Conservation (phyloP, 37 sponge, comb jelly and placozoan species). For the Chondrosia reniformis region DNA sequence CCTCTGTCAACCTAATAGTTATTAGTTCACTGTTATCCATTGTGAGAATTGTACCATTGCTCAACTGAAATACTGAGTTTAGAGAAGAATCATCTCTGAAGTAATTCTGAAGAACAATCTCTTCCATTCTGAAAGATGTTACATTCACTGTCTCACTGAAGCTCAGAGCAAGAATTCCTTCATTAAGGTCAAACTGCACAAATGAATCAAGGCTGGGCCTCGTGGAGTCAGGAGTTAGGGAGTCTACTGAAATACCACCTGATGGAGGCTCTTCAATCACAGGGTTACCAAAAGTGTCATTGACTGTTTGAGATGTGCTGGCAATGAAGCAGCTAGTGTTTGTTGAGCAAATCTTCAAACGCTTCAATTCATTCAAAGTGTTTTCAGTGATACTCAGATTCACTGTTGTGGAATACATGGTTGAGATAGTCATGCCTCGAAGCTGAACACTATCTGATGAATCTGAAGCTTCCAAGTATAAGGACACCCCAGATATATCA, state of each 20-base stretch:
- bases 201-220: slow-evolving; percentile 49
- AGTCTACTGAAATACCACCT: slow-evolving; percentile 15
- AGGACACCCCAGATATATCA: slow-evolving; percentile 25
- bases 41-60: slow-evolving; percentile 22
- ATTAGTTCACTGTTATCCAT: slow-evolving; percentile 53
- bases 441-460: slow-evolving; percentile 19
- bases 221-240: slow-evolving; percentile 58
- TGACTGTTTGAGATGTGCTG: slow-evolving; percentile 49
- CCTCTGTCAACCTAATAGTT: slow-evolving; percentile 38
- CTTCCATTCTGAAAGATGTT: slow-evolving; percentile 22
- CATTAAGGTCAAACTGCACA: slow-evolving; percentile 54
- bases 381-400: slow-evolving; percentile 32
- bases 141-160: slow-evolving; percentile 81
- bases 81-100: slow-evolving; percentile 2
- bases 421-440: neutral
- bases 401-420: slow-evolving; percentile 20
- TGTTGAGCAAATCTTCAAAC: slow-evolving; percentile 59
- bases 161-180: slow-evolving; percentile 46
- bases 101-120: slow-evolving; percentile 32
- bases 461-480: slow-evolving; percentile 37
- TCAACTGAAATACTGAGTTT: slow-evolving; percentile 22
- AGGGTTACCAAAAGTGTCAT: slow-evolving; percentile 63
- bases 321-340: slow-evolving; percentile 64
- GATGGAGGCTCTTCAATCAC: slow-evolving; percentile 27
- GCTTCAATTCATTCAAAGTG: slow-evolving; percentile 68